Conservation (phyloP, 2,113 vertebrate genomes). For the Progne subis region DNA sequence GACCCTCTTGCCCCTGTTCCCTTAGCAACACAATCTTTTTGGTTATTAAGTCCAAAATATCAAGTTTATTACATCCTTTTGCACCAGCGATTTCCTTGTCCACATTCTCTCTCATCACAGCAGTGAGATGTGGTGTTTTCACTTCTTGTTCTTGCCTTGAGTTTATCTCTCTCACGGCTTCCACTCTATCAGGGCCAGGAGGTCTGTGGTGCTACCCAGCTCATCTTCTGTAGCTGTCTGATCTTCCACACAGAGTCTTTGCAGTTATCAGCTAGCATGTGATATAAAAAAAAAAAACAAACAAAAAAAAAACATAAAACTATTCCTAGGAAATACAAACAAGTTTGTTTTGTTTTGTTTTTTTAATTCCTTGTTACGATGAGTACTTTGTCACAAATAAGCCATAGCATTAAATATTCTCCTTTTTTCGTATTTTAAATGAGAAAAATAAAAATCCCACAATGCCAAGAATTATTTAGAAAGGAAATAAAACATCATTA, state of each 20-base stretch:
- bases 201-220: not conserved
- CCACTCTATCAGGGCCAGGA: not conserved
- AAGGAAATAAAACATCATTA: not conserved
- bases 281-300: not conserved
- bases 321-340: not conserved
- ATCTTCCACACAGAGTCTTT: not conserved
- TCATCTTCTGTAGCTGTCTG: not conserved
- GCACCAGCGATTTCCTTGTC: rapidly evolving
- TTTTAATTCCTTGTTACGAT: not conserved
- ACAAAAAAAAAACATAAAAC: no score
- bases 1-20: not conserved
- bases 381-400: not conserved
- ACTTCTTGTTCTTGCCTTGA: not conserved
- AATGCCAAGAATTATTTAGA: not conserved
- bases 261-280: not conserved
- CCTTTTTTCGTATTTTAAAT: not conserved
- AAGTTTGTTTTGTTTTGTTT: not conserved
- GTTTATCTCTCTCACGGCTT: not conserved
- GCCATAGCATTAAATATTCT: not conserved
- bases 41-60: not conserved
- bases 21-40: no score
- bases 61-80: not conserved
- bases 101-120: not conserved
- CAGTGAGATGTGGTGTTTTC: rapidly evolving
- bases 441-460: not conserved